A percentile compares a stretch with the other conserved stretches of the same genome.
Evolutionary conservation across 2,113 vertebrate species (phyloP).

Genomic region (Sminthopsis crassicaudata): DNA sequence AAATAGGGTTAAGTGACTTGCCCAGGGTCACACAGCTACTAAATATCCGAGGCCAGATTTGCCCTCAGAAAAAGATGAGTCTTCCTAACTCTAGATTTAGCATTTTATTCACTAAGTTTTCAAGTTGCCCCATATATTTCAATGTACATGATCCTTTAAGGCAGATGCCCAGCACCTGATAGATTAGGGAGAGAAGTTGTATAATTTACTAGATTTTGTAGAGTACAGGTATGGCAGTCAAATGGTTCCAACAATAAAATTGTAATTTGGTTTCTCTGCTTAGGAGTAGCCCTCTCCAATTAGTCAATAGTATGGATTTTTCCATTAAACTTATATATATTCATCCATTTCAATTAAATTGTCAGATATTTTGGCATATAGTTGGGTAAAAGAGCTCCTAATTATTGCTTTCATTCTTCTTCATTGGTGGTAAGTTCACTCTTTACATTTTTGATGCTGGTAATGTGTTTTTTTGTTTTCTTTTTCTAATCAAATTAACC

Average conservation of each 20-base stretch:
- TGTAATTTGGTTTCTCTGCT: background rate
- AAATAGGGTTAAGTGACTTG: background rate
- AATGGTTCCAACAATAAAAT: background rate
- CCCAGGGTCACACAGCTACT: background rate
- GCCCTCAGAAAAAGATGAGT: background rate
- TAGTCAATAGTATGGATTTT: conserved; percentile 3
- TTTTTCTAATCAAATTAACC: too few species aligned
- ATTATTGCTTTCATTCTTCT: too few species aligned
- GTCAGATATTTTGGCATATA: too few species aligned
- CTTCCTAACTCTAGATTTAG: background rate
- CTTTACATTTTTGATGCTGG: too few species aligned
- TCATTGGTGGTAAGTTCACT: too few species aligned
- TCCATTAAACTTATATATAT: background rate
- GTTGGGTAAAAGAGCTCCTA: too few species aligned
- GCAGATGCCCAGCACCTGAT: background rate
- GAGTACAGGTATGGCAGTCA: background rate
- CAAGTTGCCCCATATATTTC: background rate
- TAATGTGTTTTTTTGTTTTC: too few species aligned
- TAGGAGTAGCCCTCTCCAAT: background rate
- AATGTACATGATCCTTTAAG: background rate
- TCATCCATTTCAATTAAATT: too few species aligned
- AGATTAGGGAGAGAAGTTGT: conserved; percentile 11
- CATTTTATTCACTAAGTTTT: background rate
- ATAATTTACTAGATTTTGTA: conserved; percentile 6
- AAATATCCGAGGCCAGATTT: background rate